phyloP scores from a whole-genome alignment of 2,113 vertebrate species.

The Alosa alosa region DNA sequence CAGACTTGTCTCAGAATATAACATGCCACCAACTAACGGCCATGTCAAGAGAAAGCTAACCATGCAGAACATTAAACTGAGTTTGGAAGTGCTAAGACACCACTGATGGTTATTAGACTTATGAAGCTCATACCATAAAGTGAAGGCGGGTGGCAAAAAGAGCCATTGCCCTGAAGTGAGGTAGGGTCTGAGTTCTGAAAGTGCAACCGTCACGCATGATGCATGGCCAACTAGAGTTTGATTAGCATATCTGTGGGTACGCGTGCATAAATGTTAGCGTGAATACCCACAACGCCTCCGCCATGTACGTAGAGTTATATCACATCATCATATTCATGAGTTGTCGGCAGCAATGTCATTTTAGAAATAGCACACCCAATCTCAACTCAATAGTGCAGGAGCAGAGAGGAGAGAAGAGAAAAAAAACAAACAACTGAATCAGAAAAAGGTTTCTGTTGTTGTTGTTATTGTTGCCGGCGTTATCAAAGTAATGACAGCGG shows the following conservation, averaged over 20 bases:
- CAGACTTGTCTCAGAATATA: background rate
- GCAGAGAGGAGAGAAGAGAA: background rate
- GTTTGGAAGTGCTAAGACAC: background rate
- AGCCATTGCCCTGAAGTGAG: background rate
- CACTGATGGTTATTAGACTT: background rate
- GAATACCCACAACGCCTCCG: background rate
- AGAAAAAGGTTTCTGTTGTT: background rate
- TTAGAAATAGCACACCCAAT: background rate
- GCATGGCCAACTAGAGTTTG: background rate
- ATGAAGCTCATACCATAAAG: background rate
- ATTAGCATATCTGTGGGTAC: background rate
- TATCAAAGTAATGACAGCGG: slow-evolving; percentile 11
- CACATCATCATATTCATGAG: slow-evolving; percentile 19
- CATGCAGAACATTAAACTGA: background rate
- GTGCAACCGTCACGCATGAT: background rate
- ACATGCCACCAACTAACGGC: background rate
- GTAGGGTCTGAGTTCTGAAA: background rate
- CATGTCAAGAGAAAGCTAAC: background rate
- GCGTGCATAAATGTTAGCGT: background rate
- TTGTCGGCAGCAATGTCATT: background rate
- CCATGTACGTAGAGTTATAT: background rate
- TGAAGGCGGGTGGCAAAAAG: background rate
- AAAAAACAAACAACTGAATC: background rate
- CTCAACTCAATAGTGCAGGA: background rate
- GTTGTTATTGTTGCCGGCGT: background rate